phyloP scores from a whole-genome alignment of 2,113 vertebrate species.

The Psophia crepitans region DNA sequence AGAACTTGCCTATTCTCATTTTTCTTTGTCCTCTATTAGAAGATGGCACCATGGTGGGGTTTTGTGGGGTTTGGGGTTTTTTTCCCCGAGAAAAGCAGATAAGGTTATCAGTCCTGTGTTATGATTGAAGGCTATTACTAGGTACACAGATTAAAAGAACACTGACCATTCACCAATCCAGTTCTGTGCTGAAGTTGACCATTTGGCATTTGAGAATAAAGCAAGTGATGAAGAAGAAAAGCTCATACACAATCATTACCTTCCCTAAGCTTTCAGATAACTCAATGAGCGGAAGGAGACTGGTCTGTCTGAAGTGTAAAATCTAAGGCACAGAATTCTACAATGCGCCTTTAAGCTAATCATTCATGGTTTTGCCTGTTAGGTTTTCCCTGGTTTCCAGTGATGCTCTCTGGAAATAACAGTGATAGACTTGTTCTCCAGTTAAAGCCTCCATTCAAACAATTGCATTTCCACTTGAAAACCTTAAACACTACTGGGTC shows the following conservation, averaged over 20 bases:
- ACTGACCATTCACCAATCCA: neutral
- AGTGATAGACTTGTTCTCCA: neutral
- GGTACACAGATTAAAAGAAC: neutral
- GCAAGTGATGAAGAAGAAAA: neutral
- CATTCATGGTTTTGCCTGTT: neutral
- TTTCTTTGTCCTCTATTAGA: neutral
- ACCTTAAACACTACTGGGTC: neutral
- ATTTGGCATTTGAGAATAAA: neutral
- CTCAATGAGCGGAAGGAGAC: neutral
- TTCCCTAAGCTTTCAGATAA: neutral
- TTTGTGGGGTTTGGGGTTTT: no score
- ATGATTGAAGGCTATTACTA: neutral
- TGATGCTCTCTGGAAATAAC: neutral
- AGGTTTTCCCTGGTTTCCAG: neutral
- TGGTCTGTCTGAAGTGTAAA: neutral
- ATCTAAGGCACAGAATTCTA: neutral
- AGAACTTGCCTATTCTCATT: neutral
- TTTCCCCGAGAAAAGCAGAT: neutral
- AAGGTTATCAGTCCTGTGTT: neutral
- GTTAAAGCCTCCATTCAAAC: neutral
- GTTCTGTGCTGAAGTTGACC: neutral
- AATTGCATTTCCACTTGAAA: neutral
- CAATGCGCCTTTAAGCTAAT: neutral
- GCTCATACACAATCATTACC: neutral
- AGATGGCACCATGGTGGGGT: fast-evolving